Evolutionary conservation across 2,888 invertebrate species (phyloP), one percentile per base, ranked within the genome.

Genomic region (Oasisia sp.): DNA sequence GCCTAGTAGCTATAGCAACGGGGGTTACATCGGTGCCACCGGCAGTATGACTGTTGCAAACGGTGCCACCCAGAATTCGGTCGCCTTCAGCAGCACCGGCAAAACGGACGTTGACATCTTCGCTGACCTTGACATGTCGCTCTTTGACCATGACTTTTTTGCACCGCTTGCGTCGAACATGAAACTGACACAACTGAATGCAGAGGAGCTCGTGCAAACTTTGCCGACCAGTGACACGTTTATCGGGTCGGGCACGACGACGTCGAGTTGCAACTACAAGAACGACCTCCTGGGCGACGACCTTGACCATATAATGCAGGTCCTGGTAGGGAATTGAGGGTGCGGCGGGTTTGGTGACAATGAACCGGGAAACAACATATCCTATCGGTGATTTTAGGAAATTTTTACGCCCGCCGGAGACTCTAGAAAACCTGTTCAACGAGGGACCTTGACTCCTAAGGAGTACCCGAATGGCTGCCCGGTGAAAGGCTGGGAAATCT

Each of bases 241-340:
- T 56, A 90, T 89, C 32, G 32, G 90, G 32, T 32, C 44, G 32
- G 14, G 19, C 14, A 92, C 93, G 27, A 89, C 91, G 2, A 44
- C 90, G n/a, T 27, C 91, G 12, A 38, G 91, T n/a, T 93, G 91
- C 7, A 74, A 74, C 92, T 93, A 44, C 92, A 91, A 92, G 50
- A 93, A 92, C 91, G 95, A 96, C 92, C 95, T 96, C 93, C 95
- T 96, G 91, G 96, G 97, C 90, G 97, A 97, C 94, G 97, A 97
- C 94, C 96, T 97, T 96, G 97, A 97, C 95, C 97, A 97, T 96
- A 97, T 97, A 96, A 97, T 97, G 97, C 97, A 97, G 96, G 97
- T 97, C 95, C 97, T 97, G 96, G 97, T 98, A 95, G 97, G 97
- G 94, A 95, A 95, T 94, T 95, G 92, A 93, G 89, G 56, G 19